Conservation (phyloP, 2,888 invertebrate genomes). For the Heteromyza rotundicornis region DNA sequence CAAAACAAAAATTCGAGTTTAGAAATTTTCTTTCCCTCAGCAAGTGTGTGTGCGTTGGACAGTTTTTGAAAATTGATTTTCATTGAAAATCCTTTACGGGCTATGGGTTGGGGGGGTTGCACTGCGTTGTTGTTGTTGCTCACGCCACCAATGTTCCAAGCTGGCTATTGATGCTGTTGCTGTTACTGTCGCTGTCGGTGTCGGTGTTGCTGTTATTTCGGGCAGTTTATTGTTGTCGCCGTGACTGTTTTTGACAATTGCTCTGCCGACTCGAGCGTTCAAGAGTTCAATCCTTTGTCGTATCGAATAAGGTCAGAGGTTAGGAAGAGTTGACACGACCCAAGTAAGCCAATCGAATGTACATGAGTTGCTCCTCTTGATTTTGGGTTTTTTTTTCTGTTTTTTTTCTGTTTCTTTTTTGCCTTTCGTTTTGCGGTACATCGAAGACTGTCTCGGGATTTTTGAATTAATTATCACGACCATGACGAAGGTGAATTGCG, state of each 20-base stretch:
- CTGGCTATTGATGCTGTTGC: conserved; percentile 10
- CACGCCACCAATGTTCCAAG: background rate
- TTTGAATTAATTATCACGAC: conserved; percentile 54
- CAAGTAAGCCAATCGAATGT: conserved; percentile 3
- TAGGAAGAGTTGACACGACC: background rate
- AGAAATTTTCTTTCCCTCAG: no score
- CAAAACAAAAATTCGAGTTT: no score
- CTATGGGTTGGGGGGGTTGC: no score
- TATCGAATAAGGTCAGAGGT: background rate
- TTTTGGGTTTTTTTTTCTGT: conserved; percentile 10
- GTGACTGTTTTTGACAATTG: conserved; percentile 44
- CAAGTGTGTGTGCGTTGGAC: conserved; percentile 16
- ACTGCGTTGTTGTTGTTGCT: background rate
- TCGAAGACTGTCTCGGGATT: no score
- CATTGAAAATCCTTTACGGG: conserved; percentile 44
- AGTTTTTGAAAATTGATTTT: conserved; percentile 42
- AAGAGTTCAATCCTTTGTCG: conserved; percentile 6
- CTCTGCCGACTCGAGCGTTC: conserved; percentile 3
- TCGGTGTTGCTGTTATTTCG: no score
- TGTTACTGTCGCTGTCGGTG: conserved; percentile 22
- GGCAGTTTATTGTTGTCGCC: no score
- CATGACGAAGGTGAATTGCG: conserved; percentile 56
- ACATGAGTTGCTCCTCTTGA: conserved; percentile 9
- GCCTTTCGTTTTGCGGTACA: no score
- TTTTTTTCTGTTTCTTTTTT: no score